Conservation (phyloP, 2,888 invertebrate species). For the Onthophagus sagittarius region DNA sequence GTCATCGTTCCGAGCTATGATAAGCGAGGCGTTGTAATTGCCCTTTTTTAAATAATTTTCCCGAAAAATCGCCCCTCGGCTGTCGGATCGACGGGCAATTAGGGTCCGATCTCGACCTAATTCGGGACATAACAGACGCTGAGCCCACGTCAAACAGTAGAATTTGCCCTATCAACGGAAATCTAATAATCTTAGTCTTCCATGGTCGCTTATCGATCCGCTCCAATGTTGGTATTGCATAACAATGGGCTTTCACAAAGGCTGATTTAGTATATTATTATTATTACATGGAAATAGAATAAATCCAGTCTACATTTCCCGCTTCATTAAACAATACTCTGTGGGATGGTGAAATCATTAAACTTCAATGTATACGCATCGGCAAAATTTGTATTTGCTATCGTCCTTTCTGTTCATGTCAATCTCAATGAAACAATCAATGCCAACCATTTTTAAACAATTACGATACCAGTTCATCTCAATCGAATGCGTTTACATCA, state of each 20-base stretch:
- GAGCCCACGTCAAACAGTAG: conserved; percentile 2
- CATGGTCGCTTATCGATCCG: neutral
- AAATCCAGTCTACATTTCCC: neutral
- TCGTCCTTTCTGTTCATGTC: neutral
- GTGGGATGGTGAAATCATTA: neutral
- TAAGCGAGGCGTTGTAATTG: neutral
- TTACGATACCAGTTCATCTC: neutral
- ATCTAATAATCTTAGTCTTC: conserved; percentile 7
- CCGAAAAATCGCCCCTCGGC: neutral
- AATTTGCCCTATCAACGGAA: conserved; percentile 10
- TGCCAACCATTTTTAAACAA: neutral
- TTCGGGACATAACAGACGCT: neutral
- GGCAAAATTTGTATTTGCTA: neutral
- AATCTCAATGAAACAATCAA: neutral
- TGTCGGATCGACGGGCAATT: neutral
- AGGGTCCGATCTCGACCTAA: neutral
- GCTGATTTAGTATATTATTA: neutral
- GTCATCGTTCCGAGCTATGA: conserved; percentile 13
- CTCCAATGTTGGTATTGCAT: neutral
- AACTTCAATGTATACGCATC: neutral
- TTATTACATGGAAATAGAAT: neutral
- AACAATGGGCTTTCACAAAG: neutral
- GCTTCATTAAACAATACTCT: neutral
- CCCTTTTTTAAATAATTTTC: neutral
- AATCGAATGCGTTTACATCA: neutral